phyloP scores from a whole-genome alignment of 2,113 vertebrate genomes.

The Oryzias javanicus region DNA sequence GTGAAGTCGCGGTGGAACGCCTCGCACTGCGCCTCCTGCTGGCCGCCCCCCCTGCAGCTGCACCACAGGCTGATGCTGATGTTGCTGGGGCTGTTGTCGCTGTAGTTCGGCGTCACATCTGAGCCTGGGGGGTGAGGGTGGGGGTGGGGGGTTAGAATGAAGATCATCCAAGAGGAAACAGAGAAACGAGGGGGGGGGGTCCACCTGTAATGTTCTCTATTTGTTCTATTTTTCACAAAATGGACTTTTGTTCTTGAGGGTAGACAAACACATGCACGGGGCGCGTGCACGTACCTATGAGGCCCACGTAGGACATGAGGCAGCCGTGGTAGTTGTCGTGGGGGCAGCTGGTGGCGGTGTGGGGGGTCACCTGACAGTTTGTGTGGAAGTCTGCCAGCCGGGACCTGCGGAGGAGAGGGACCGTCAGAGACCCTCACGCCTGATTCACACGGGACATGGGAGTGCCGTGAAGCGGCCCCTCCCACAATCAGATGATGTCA shows the following conservation, averaged over 20 bases:
- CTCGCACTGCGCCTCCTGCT: constrained; percentile 86
- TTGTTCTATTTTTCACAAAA: neutral
- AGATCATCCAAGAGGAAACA: constrained; percentile 32
- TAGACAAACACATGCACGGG: too few species aligned
- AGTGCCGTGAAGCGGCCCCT: too few species aligned
- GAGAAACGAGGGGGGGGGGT: constrained; percentile 28
- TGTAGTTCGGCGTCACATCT: constrained; percentile 90
- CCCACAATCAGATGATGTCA: too few species aligned
- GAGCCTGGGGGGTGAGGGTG: constrained; percentile 75
- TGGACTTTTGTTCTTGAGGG: too few species aligned
- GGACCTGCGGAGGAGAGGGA: constrained; percentile 74
- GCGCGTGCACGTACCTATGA: constrained; percentile 82
- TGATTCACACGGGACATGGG: too few species aligned
- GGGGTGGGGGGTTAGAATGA: constrained; percentile 15
- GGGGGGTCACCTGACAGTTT: constrained; percentile 86
- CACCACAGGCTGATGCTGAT: constrained; percentile 91
- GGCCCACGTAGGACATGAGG: constrained; percentile 88
- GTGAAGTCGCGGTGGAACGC: constrained; percentile 90
- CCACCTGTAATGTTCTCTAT: constrained; percentile 14
- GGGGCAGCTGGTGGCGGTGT: constrained; percentile 84
- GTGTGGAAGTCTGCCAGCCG: constrained; percentile 91
- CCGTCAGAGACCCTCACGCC: too few species aligned
- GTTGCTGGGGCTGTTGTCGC: constrained; percentile 84
- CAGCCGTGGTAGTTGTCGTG: constrained; percentile 91
- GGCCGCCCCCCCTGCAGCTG: constrained; percentile 85